Evolutionary conservation across 2,797 vertebrate species (phyloP), one percentile per base, ranked within the genome.

Genomic region (Thaleichthys pacificus): DNA sequence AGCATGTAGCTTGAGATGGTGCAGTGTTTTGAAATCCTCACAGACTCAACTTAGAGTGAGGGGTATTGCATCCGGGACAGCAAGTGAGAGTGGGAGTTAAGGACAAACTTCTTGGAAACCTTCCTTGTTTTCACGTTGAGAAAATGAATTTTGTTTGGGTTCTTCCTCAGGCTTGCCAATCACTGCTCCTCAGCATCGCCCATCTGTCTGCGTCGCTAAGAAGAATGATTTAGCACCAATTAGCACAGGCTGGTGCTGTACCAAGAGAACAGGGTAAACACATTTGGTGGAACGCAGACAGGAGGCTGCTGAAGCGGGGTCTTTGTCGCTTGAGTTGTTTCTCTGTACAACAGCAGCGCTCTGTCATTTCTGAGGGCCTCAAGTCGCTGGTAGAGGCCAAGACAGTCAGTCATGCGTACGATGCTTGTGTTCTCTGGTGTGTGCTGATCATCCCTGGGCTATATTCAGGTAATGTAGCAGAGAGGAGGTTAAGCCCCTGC

Each of bases 361-460:
- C 84, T 78, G 80, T 86, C 77, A 68, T 61, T 54, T 17, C 47
- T 28, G 66, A 26, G 22, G 47, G 54, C 57, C 54, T 5, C 21
- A 5, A 56, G 68, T 64, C 72, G 83, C 80, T 84, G 84, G 84
- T 82, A 78, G 86, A 89, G 87, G 86, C 86, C 79, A 84, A 87
- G 82, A 6, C 61, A 88, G 73, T 87, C 87, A 88, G 84, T 77
- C 86, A 90, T 83, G 86, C 86, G 78, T 84, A 87, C 86, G 89
- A 90, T 84, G 73, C 82, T 79, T 75, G 82, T 76, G 70, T 79
- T 77, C 71, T 72, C 71, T 72, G 70, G 75, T 82, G 83, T 57
- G 82, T 78, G 84, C 85, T 87, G 85, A 91, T 89, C 83, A 89
- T 88, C 89, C 88, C 80, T 73, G 77, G 87, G 91, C 86, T 86